Evolutionary conservation across 2,888 invertebrate genomes (phyloP).

Genomic region (Pinctada fucata): DNA sequence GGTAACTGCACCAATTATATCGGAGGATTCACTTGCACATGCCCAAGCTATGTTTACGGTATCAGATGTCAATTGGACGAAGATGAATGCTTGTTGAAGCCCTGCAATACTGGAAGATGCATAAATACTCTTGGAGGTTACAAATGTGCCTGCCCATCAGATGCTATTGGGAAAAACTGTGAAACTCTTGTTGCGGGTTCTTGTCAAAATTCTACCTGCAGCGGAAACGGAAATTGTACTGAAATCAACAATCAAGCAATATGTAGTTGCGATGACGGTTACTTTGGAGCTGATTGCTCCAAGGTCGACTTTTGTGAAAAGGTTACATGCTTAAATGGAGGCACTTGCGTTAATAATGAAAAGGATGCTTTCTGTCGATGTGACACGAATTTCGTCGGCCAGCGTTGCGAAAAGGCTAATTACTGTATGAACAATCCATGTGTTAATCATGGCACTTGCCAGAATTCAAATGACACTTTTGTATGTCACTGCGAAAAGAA

Average conservation of each 20-base stretch:
- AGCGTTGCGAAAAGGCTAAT: conserved; percentile 14
- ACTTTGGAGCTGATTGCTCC: background rate
- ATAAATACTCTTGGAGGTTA: conserved; percentile 27
- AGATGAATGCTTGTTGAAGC: conserved; percentile 20
- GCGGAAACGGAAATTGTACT: conserved; percentile 5
- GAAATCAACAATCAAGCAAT: background rate
- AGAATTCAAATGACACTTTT: background rate
- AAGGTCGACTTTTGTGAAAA: conserved; percentile 4
- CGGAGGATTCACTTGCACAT: conserved; percentile 20
- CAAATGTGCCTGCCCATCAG: conserved; percentile 15
- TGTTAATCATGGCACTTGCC: conserved; percentile 1
- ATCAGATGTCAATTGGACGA: conserved; percentile 16
- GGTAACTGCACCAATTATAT: conserved; percentile 9
- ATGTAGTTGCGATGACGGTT: background rate
- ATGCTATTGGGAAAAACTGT: conserved; percentile 20
- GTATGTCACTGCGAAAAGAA: background rate
- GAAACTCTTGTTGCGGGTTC: background rate
- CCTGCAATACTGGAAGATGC: conserved; percentile 19
- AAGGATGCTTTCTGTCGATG: conserved; percentile 11
- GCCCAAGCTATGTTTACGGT: conserved; percentile 21
- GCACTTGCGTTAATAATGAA: conserved; percentile 8
- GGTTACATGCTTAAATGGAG: conserved; percentile 2
- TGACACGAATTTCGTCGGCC: conserved; percentile 16
- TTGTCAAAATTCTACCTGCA: background rate
- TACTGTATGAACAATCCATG: conserved; percentile 15